phyloP scores from a whole-genome alignment of 1,140 invertebrate species.

The Monomorium pharaonis region DNA sequence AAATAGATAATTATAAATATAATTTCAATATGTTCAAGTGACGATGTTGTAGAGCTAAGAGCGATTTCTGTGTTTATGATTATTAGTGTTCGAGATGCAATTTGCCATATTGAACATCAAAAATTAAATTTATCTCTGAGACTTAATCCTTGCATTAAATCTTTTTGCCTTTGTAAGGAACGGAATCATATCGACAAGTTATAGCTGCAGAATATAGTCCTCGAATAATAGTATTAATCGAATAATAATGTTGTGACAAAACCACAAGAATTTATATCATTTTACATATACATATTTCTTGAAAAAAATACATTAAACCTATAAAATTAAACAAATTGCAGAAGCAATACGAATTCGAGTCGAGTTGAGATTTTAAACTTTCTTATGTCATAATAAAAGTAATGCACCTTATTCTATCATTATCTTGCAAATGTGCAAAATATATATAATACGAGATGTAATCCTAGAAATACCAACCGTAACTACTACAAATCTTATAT shows the following conservation, averaged over 20 bases:
- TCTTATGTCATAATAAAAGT: not conserved
- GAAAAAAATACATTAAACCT: not conserved
- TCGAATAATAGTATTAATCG: conserved; percentile 21
- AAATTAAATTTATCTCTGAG: not conserved
- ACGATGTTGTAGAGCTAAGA: not conserved
- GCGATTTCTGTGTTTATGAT: not conserved
- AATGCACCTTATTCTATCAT: not conserved
- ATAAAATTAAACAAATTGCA: not conserved
- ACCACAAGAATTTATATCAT: not conserved
- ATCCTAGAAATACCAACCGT: conserved; percentile 1
- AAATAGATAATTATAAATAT: not conserved
- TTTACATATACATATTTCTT: not conserved
- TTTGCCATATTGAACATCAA: not conserved
- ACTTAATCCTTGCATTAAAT: not conserved
- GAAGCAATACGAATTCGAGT: not conserved
- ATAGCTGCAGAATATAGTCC: not conserved
- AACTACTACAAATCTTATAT: not conserved
- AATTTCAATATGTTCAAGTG: not conserved
- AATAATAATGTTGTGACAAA: not conserved
- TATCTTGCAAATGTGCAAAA: not conserved
- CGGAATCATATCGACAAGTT: not conserved
- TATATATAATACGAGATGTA: not conserved
- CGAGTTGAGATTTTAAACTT: conserved; percentile 11
- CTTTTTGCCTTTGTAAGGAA: not conserved
- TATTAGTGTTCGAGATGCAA: not conserved